A percentile compares a stretch with the other conserved stretches of the same genome.
phyloP scores from a whole-genome alignment of 2,888 invertebrate species.

The Campopleginae sp. region DNA sequence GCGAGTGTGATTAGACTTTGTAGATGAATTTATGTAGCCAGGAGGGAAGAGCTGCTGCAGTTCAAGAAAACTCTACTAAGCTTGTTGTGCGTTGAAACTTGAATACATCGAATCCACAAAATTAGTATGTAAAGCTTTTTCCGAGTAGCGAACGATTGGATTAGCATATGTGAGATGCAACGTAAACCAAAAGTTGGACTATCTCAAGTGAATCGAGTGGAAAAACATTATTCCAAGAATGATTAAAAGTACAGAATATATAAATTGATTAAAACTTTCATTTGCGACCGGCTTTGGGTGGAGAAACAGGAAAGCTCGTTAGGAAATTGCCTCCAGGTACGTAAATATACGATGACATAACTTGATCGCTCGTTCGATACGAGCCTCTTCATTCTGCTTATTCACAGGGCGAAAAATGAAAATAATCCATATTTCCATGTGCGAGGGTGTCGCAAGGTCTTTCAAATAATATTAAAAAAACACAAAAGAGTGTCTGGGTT shows the following conservation, averaged over 20 bases:
- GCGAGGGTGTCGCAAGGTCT: conserved; percentile 15
- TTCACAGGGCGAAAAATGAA: background rate
- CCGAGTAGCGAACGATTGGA: background rate
- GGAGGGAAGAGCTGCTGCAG: background rate
- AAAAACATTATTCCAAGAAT: background rate
- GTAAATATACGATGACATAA: conserved; percentile 4
- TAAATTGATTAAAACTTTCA: background rate
- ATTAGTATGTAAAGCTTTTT: conserved; percentile 15
- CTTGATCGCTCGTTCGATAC: conserved; percentile 4
- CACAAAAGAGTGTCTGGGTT: background rate
- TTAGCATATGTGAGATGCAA: background rate
- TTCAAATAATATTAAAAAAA: conserved; percentile 44
- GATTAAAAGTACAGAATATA: background rate
- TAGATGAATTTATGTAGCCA: background rate
- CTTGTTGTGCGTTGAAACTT: background rate
- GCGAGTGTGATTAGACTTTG: background rate
- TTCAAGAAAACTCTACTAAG: background rate
- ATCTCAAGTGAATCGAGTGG: background rate
- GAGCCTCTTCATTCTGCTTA: conserved; percentile 1
- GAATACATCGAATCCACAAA: background rate
- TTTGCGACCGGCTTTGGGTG: background rate
- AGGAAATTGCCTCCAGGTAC: background rate
- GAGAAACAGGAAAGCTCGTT: background rate
- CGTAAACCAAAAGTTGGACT: background rate
- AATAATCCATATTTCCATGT: conserved; percentile 30